Evolutionary conservation across 1,140 invertebrate genomes (phyloP).

Genomic region (Drosophila navojoa): DNA sequence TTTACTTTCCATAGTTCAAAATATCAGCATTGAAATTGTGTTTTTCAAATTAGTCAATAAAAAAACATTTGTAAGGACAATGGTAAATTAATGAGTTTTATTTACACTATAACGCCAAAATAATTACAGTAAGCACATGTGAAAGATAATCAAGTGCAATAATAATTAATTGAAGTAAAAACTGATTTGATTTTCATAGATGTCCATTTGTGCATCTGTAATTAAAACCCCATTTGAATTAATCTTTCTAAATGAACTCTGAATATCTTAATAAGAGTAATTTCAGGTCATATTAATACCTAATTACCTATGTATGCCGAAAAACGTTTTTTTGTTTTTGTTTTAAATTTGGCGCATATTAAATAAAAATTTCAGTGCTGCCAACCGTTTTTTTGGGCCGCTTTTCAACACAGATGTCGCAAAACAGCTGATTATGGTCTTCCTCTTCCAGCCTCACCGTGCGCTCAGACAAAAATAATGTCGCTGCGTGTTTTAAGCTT

Average conservation of each 20-base stretch:
- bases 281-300: too few relatives aligned
- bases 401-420: constrained; percentile 40
- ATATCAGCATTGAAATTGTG: constrained; percentile 75
- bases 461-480: constrained; percentile 43
- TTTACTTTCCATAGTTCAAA: constrained; percentile 59
- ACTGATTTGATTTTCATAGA: too few relatives aligned
- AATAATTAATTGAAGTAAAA: too few relatives aligned
- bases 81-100: constrained; percentile 45
- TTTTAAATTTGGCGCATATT: constrained; percentile 11
- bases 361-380: neutral
- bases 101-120: neutral
- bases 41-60: constrained; percentile 74
- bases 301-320: too few relatives aligned
- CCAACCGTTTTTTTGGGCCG: neutral
- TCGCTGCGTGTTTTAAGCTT: constrained; percentile 76
- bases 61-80: constrained; percentile 68
- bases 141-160: neutral
- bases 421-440: constrained; percentile 51
- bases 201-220: too few relatives aligned
- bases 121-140: too few relatives aligned
- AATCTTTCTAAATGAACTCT: too few relatives aligned
- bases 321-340: too few relatives aligned
- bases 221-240: too few relatives aligned
- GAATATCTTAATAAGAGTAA: too few relatives aligned
- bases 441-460: constrained; percentile 30